A percentile compares a stretch with the other conserved stretches of the same genome.
Evolutionary conservation across 2,113 vertebrate genomes (phyloP).

Genomic region (Desmodus rotundus): DNA sequence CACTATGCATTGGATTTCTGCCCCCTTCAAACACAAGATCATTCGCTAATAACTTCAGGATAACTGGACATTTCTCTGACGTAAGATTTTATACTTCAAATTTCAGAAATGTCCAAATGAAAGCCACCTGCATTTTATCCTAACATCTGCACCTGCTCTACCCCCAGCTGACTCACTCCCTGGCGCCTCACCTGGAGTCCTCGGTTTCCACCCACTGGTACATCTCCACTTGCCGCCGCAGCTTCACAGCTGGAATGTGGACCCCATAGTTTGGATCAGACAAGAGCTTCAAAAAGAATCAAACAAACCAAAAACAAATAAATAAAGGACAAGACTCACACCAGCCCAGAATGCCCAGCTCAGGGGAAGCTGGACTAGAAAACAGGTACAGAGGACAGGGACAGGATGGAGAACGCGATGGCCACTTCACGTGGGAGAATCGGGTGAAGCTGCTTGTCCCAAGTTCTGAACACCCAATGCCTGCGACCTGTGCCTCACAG

Average conservation of each 20-base stretch:
- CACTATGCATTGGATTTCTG: not conserved
- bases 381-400: too few relatives aligned
- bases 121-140: not conserved
- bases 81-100: not conserved
- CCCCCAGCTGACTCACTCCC: not conserved
- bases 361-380: not conserved
- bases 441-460: accelerated
- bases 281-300: conserved; percentile 84
- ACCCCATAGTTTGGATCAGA: conserved; percentile 95
- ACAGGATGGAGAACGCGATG: accelerated
- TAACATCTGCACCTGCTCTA: too few relatives aligned
- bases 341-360: not conserved
- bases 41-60: too few relatives aligned
- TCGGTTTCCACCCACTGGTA: conserved; percentile 96
- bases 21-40: not conserved
- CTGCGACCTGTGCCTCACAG: not conserved
- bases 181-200: conserved; percentile 88
- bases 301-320: not conserved
- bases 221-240: conserved; percentile 95
- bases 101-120: not conserved
- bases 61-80: not conserved
- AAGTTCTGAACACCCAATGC: not conserved
- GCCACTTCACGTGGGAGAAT: accelerated
- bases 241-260: conserved; percentile 90
- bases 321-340: not conserved